A percentile compares a stretch with the other conserved stretches of the same genome.
Conservation (phyloP, 2,888 invertebrate species). For the Eucriotettix oculatus region DNA sequence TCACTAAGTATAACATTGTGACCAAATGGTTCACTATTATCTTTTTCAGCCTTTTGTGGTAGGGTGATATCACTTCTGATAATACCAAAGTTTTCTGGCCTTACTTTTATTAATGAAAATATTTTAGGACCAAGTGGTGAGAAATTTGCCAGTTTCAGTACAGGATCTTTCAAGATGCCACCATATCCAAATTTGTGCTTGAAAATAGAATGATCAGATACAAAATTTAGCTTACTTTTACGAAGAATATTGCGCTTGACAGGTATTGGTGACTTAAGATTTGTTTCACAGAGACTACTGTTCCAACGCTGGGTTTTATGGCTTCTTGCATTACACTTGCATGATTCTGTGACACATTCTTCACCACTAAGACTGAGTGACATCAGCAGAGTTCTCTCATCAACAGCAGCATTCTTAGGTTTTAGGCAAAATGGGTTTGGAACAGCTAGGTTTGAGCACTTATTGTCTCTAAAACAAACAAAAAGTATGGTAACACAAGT, state of each 20-base stretch:
- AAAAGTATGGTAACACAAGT: too few relatives aligned
- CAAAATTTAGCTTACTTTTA: conserved; percentile 10
- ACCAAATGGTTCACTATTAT: not conserved
- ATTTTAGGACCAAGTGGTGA: not conserved
- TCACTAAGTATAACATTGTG: conserved; percentile 1
- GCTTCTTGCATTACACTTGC: conserved; percentile 15
- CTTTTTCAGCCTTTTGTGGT: not conserved
- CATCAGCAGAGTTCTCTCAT: conserved; percentile 2
- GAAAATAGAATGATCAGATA: conserved; percentile 1
- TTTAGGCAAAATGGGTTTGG: not conserved
- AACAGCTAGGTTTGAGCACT: not conserved
- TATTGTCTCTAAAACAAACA: too few relatives aligned
- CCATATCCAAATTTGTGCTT: not conserved
- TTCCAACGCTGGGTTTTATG: not conserved
- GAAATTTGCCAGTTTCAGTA: conserved; percentile 4
- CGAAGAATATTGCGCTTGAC: conserved; percentile 7
- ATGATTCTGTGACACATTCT: conserved; percentile 16
- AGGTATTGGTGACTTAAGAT: conserved; percentile 4
- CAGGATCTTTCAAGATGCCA: conserved; percentile 6
- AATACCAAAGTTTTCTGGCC: not conserved
- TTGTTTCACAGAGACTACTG: not conserved
- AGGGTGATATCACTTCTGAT: not conserved
- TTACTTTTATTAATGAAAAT: not conserved
- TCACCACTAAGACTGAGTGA: conserved; percentile 14
- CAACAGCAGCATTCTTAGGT: not conserved